Evolutionary conservation across 2,888 invertebrate species (phyloP), one percentile per base, ranked within the genome.

Genomic region (Chloroclysta siterata): DNA sequence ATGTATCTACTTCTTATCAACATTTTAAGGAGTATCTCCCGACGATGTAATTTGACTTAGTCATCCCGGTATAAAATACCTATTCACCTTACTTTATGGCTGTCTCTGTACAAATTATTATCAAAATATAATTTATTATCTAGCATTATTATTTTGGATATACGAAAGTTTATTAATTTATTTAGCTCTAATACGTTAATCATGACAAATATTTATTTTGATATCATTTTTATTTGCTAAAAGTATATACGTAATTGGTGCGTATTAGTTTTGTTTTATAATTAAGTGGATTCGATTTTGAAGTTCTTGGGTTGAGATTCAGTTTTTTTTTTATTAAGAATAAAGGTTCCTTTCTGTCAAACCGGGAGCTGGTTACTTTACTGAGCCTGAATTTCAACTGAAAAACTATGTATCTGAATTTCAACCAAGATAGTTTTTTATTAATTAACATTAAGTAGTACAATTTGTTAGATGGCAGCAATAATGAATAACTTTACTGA

Each of bases 131-230:
- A 76, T 78, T 79, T 81, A 80, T 79, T 80, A 75, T 79, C 79
- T 78, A 90, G 89, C 90, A 88, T 89, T 89, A 88, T 89, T 89
- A 89, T 86, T 85, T 83, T 79, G 70, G 47, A 58, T 50, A 46
- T 71, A 75, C 73, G 69, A 72, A 78, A 82, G 76, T 81, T 80
- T 80, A 75, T 71, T 76, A 73, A 74, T 81, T 82, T 83, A 82
- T 82, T 85, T 87, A 87, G 82, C 72, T 81, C 75, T 87, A 82
- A 78, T 82, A 81, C 76, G 85, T 90, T 89, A 84, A 88, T 86
- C 90, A 90, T 90, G 90, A 91, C 90, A 91, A 87, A 86, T 88
- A 86, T 88, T 89, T 89, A 85, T 88, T 88, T 86, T 83, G 81
- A 80, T 83, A 78, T 80, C 69, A 74, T 58, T 60, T 66, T 74